Base-by-base conservation (phyloP, 1,140 invertebrate species). In the Drosophila tristis region DNA sequence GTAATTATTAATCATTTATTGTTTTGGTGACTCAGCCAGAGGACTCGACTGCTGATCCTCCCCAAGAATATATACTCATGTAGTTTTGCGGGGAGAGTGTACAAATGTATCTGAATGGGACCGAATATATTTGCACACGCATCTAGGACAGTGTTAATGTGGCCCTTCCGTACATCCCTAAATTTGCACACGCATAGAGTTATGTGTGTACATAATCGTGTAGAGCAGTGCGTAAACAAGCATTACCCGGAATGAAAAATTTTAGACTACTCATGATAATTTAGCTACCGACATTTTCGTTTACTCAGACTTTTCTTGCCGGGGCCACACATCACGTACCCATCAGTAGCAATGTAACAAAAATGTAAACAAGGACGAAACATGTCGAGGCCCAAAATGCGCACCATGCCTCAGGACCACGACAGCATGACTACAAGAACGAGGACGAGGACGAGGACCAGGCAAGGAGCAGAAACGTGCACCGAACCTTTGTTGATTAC, bases 281-380 rank as follows among this genome's bases (percentile, higher is more conserved):
- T 74, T 45, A 49, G 48, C 55, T 60, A 60, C 71, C 56, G 55
- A 59, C 48, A 53, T 65, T 80, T 85, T 85, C 68, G 77, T 85
- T 85, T 85, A 85, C 81, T 80, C 78, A 61, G 67, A 80, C 43
- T 78, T 80, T 85, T 84, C 77, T 76, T 74, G 60, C 59, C 45
- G 26, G 23, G 45, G 20, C 60, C 29, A 62, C 53, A 59, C 58
- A 64, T 80, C 81, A 80, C 77, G 77, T 85, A 85, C 63, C 29
- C 26, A 68, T 50, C 48, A 60, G 55, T 59, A 63, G 48, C 51
- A 74, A 63, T 42, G 53, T 53, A 29, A 51, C 45, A 73, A 45
- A 56, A 76, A 63, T 79, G 80, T 80, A 66, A 80, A 80, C 63
- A 80, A 71, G 60, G 49, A 54, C 56, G 23, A 51, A 78, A 44